Conservation (phyloP, 2,797 vertebrate genomes). For the Cephalopachus bancanus region DNA sequence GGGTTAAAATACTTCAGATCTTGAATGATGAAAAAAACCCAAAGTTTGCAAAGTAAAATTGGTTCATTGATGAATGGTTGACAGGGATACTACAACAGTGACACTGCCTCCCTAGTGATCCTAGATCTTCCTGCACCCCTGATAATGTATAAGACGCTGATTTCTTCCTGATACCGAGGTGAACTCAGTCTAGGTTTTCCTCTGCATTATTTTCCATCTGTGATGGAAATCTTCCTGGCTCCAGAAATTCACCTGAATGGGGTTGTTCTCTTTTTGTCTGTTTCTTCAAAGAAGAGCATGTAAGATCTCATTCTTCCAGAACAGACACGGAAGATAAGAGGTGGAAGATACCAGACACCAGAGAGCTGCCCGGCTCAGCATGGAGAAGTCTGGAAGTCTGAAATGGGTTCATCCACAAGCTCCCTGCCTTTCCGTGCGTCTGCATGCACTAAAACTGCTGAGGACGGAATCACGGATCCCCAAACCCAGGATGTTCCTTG, state of each 20-base stretch:
- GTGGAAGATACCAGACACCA: neutral
- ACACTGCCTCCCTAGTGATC: neutral
- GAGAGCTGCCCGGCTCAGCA: neutral
- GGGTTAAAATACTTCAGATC: neutral
- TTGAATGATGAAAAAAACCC: neutral
- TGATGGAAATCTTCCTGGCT: neutral
- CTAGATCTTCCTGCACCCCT: neutral
- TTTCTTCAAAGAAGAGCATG: neutral
- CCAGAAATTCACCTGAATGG: neutral
- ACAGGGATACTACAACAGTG: neutral
- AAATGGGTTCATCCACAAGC: accelerated
- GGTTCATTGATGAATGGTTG: neutral
- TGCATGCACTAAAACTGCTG: neutral
- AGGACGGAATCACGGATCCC: neutral
- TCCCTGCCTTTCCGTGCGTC: neutral
- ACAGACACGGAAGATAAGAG: neutral
- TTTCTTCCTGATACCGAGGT: neutral
- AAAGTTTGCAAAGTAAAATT: constrained; percentile 32
- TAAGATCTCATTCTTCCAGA: neutral
- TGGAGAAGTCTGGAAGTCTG: neutral
- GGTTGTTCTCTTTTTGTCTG: neutral
- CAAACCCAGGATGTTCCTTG: neutral
- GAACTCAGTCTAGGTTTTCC: neutral
- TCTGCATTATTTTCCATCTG: neutral
- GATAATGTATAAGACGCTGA: neutral